Evolutionary conservation across 2,888 invertebrate species (phyloP).

Genomic region (Lomographa bimaculata): DNA sequence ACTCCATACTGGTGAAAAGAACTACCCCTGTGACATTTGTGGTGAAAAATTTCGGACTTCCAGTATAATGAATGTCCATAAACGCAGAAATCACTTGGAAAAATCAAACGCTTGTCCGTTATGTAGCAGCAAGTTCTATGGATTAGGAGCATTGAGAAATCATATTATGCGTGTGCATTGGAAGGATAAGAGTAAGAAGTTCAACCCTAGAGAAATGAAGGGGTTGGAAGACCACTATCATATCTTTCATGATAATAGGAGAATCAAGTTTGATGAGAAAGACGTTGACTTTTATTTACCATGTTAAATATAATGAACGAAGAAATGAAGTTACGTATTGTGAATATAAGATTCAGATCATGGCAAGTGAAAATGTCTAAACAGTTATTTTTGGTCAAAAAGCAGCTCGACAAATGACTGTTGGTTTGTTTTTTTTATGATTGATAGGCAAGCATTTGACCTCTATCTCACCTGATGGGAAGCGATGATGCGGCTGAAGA

Average conservation of each 20-base stretch:
- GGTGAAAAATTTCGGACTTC: constrained; percentile 49
- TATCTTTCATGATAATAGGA: constrained; percentile 45
- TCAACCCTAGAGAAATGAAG: constrained; percentile 44
- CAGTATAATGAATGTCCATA: constrained; percentile 51
- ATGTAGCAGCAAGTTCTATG: constrained; percentile 49
- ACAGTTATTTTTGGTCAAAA: too few species aligned
- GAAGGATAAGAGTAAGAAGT: constrained; percentile 46
- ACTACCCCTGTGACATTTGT: constrained; percentile 52
- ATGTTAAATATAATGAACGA: too few species aligned
- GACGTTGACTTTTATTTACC: too few species aligned
- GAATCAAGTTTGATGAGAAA: too few species aligned
- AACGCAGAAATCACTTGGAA: constrained; percentile 48
- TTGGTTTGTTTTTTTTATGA: too few species aligned
- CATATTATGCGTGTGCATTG: constrained; percentile 55
- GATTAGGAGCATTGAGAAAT: constrained; percentile 48
- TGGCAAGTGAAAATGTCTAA: too few species aligned
- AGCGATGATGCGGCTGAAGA: too few species aligned
- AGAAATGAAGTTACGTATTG: too few species aligned
- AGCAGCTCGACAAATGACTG: too few species aligned
- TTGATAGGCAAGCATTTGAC: too few species aligned
- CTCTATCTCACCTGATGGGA: too few species aligned
- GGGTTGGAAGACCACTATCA: constrained; percentile 39
- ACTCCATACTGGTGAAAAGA: constrained; percentile 50
- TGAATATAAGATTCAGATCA: too few species aligned
- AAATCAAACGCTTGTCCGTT: constrained; percentile 48